Base-by-base conservation (phyloP, 2,113 vertebrate species). In the Pagrus major region DNA sequence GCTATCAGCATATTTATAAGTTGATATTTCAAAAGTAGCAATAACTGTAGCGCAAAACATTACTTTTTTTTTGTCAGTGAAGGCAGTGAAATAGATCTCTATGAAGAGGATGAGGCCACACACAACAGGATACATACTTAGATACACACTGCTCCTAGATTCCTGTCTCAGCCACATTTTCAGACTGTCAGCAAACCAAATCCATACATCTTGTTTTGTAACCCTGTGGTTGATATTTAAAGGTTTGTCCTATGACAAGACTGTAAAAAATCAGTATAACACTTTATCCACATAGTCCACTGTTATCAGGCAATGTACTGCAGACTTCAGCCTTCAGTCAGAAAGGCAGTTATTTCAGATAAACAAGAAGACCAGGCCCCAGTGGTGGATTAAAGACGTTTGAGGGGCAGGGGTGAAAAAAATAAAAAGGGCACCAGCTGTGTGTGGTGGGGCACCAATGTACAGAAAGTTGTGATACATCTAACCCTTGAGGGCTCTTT, bases 1-100 rank as follows among this genome's bases (percentile, higher is more conserved):
- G 58, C 69, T 66, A 80, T 88, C 71, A 59, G 58, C 78, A 84
- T 86, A 89, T 84, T 86, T 72, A 84, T 80, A 80, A 67, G 68
- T 59, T 81, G 69, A 76, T 81, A 59, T 78, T 88, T 78, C 60
- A 85, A 41, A 65, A 76, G 82, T 68, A 76, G 33, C 31, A 83
- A 60, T 35, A 65, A 76, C 58, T 61, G 71, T 61, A 47, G 18
- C 3, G 42, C 20, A 11, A 80, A 87, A 80, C 74, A 75, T 55
- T 20, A 33, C 56, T 52, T 54, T 71, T 52, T 54, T 71, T 82
- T 71, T 76, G 51, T 58, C 25, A 63, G 65, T 78, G 58, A 71
- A 78, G 49, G 15, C 47, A 86, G 37, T 71, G 84, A 64, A 71
- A 84, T 56, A 46, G 39, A 82, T 77, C 59, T 70, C n/a, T 46